Conservation (phyloP, 2,113 vertebrate species). For the Catharus bicknelli region DNA sequence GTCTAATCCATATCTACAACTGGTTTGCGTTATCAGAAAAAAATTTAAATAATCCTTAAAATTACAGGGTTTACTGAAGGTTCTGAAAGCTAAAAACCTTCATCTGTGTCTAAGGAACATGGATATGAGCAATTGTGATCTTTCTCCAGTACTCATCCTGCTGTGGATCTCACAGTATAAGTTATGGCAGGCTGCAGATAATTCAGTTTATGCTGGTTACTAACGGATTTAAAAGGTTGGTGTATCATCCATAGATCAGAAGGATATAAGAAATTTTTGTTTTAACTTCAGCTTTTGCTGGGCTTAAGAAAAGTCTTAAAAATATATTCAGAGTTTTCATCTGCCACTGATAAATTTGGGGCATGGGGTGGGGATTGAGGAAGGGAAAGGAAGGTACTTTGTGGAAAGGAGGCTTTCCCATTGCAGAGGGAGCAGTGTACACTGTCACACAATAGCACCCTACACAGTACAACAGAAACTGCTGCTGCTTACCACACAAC, state of each 20-base stretch:
- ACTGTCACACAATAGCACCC: neutral
- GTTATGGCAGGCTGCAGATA: neutral
- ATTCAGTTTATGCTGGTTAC: neutral
- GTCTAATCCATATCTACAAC: constrained; percentile 38
- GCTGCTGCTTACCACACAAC: neutral
- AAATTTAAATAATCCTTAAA: constrained; percentile 31
- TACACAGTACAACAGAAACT: neutral
- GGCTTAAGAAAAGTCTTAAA: neutral
- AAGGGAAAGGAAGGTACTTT: neutral
- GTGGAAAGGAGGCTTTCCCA: neutral
- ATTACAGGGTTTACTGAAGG: constrained; percentile 20
- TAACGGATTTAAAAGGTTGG: neutral
- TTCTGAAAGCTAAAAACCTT: neutral
- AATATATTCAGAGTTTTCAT: neutral
- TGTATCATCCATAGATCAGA: neutral
- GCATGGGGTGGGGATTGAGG: fast-evolving
- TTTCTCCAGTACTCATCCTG: neutral
- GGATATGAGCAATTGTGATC: neutral
- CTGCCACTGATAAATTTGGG: neutral
- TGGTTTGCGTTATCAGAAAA: constrained; percentile 45
- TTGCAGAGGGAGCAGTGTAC: neutral
- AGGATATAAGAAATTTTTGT: neutral
- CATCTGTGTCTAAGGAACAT: neutral
- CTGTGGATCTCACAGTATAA: neutral
- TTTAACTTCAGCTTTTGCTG: neutral